Conservation (phyloP, 2,888 invertebrate genomes). For the Malachius bipustulatus region DNA sequence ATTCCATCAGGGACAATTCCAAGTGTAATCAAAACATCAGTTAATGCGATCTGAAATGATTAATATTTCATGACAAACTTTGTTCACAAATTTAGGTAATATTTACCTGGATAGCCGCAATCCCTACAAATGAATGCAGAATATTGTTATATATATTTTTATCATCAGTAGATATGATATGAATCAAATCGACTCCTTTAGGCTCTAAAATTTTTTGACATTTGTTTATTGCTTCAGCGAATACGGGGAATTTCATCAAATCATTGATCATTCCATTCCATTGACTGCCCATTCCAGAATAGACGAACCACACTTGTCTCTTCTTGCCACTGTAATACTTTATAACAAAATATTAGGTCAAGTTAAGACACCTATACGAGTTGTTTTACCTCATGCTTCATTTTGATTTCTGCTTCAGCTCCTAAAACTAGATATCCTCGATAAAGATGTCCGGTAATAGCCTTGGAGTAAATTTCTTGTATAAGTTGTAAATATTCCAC, state of each 20-base stretch:
- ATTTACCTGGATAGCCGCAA: constrained; percentile 53
- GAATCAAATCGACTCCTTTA: constrained; percentile 48
- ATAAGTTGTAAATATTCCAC: constrained; percentile 41
- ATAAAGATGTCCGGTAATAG: constrained; percentile 48
- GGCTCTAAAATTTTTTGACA: constrained; percentile 46
- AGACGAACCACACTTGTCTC: constrained; percentile 53
- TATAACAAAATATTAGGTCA: constrained; percentile 12
- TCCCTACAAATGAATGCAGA: constrained; percentile 58
- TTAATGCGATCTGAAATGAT: constrained; percentile 33
- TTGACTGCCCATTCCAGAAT: constrained; percentile 66
- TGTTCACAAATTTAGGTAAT: no score
- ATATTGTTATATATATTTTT: constrained; percentile 49
- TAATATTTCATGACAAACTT: no score
- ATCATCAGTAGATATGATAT: constrained; percentile 47
- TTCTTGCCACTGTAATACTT: constrained; percentile 34
- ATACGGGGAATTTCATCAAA: constrained; percentile 53
- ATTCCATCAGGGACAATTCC: constrained; percentile 60
- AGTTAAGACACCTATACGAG: no score
- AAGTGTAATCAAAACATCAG: constrained; percentile 45
- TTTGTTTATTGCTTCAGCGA: constrained; percentile 49
- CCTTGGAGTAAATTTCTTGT: constrained; percentile 38
- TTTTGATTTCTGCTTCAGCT: constrained; percentile 26
- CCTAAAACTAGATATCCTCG: constrained; percentile 47
- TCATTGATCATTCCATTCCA: constrained; percentile 58
- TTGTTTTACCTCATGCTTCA: constrained; percentile 33